Percentiles rank a stretch among this genome's conserved stretches.
These are phyloP conservation scores for Lates calcarifer DNA, from an alignment of 2,113 vertebrate species.

Conservation along the genomic window DNA sequence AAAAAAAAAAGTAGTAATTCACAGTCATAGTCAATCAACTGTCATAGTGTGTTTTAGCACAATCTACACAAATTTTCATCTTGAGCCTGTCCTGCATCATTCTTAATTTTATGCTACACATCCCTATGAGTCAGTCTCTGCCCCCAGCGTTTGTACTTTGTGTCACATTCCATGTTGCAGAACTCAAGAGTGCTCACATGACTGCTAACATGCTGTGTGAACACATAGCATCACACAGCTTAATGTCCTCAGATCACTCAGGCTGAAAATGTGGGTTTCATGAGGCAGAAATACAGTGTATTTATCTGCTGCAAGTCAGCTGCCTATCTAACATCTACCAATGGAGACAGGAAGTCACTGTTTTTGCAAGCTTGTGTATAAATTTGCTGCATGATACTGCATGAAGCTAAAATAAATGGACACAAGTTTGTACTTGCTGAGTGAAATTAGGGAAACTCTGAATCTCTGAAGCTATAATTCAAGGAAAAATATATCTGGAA, in stretches of 20 bases:
- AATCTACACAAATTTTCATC: neutral
- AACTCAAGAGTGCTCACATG: slow-evolving; percentile 37
- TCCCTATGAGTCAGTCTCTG: slow-evolving; percentile 44
- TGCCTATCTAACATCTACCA: neutral
- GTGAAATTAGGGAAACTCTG: neutral
- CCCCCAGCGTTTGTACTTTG: slow-evolving; percentile 43
- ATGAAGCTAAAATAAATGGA: neutral
- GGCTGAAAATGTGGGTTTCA: slow-evolving; percentile 43
- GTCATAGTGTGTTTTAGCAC: neutral
- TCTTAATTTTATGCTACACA: slow-evolving; percentile 6
- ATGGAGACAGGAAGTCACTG: neutral
- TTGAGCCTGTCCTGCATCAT: neutral
- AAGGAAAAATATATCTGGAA: neutral
- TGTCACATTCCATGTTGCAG: slow-evolving; percentile 59
- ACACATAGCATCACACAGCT: slow-evolving; percentile 18
- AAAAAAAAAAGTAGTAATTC: neutral
- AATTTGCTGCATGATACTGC: neutral
- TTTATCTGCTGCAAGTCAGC: slow-evolving; percentile 15
- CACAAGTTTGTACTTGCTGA: slow-evolving; percentile 1
- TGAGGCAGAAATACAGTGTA: slow-evolving; percentile 5
- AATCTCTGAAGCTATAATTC: neutral
- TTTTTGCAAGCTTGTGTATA: neutral
- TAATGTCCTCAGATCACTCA: slow-evolving; percentile 24
- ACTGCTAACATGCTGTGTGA: slow-evolving; percentile 35
- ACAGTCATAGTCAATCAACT: no score